Base-by-base conservation (phyloP, 2,888 invertebrate genomes). In the Syritta pipiens region DNA sequence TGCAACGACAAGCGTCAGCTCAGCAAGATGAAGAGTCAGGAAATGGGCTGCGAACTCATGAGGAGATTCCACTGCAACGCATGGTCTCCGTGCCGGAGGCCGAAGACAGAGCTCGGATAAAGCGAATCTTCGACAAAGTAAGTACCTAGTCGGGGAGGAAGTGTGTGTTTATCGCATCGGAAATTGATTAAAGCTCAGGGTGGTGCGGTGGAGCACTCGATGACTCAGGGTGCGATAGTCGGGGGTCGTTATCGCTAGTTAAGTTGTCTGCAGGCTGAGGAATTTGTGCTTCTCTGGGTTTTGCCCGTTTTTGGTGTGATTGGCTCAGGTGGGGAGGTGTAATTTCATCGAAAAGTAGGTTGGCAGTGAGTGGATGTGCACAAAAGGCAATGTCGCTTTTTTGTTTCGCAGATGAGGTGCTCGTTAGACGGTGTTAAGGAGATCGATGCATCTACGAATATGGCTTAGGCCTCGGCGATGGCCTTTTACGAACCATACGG, bases 111-210 rank as follows among this genome's bases (percentile, higher is more conserved):
- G 83, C 82, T 20, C 84, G 83, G 55, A 81, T 86, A 55, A 85
- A 85, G 14, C 83, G 84, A 59, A 83, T 87, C 46, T 87, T 87
- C 59, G 86, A 88, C 63, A 84, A 84, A 76, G 87, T 87, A 82
- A 84, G 83, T 76, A 30, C 10, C 19, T 10, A 4, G 6, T 9
- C 9, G 12, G 1, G 6, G 7, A 35, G 19, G 4, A 37, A 17
- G 2, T 5, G 3, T 5, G 1, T 37, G 37, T 12, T n/a, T n/a
- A 20, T 35, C 4, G 5, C n/a, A 14, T 28, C 10, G 37, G 17
- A n/a, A 60, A 35, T 51, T 26, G 6, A 53, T 46, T n/a, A 7
- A 48, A n/a, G n/a, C n/a, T n/a, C n/a, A n/a, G n/a, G n/a, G n/a
- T n/a, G n/a, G n/a, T n/a, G n/a, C n/a, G n/a, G n/a, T n/a, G n/a